Percentiles rank a stretch among this genome's conserved stretches.
These are phyloP conservation scores for Macrosiphum euphorbiae DNA, from an alignment of 2,888 invertebrate genomes.

Conservation along the genomic window DNA sequence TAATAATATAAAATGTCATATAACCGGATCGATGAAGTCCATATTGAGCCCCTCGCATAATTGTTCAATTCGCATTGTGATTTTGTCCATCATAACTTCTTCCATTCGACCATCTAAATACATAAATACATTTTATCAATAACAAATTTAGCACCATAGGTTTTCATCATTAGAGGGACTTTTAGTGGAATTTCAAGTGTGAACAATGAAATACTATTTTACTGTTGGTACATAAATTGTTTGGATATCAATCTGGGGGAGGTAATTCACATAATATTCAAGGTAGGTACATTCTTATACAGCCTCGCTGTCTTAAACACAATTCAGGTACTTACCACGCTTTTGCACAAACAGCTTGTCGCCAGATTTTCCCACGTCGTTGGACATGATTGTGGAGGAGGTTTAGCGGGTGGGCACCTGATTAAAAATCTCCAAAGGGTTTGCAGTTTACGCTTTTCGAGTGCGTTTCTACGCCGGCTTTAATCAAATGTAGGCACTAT, in stretches of 20 bases:
- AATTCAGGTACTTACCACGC: conserved; percentile 39
- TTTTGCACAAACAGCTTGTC: conserved; percentile 53
- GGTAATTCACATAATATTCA: neutral
- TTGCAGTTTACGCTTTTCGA: neutral
- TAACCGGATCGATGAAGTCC: conserved; percentile 97
- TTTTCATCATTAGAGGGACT: neutral
- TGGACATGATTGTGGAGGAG: neutral
- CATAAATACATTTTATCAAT: neutral
- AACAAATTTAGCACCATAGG: neutral
- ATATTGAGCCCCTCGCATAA: conserved; percentile 95
- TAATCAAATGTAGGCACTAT: neutral
- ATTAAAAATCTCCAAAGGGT: neutral
- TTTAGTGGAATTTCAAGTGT: too few species aligned
- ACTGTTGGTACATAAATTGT: neutral
- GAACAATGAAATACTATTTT: neutral
- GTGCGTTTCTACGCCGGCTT: neutral
- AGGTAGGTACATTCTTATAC: neutral
- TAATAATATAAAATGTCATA: conserved; percentile 69
- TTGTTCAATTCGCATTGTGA: conserved; percentile 94
- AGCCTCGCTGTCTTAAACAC: neutral
- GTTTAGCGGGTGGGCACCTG: neutral
- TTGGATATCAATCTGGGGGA: neutral
- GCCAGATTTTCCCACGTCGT: neutral
- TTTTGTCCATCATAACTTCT: conserved; percentile 96
- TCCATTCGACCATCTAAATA: conserved; percentile 87